Evolutionary conservation across 2,888 invertebrate genomes (phyloP), one percentile per base, ranked within the genome.

Genomic region (Agrilus cyanescens): DNA sequence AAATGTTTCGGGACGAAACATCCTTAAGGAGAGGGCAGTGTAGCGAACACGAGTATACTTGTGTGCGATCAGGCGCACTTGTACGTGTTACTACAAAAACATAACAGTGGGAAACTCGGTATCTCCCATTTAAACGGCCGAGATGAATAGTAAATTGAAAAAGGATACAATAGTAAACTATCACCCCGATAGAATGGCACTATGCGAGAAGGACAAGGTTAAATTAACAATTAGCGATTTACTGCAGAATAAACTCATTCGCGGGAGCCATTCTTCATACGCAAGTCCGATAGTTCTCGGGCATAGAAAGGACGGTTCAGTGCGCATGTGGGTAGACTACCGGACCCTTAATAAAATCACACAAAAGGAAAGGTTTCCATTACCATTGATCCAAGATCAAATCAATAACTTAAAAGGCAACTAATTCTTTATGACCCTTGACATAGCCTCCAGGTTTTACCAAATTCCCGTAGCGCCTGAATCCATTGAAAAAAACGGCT

Each of bases 211-310:
- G 31, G 12, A 8, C 6, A 12, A 44, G 13, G 12, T 53, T 4
- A 4, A 29, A 2, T 25, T 29, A 15, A 50, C 50, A 4, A 13
- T 52, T 12, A 37, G 45, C 15, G 30, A 40, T 2, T 36, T 50
- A 6, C 13, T 51, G 5, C 32, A 44, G n/a, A 46, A 44, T 16
- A 25, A 12, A 12, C 40, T 48, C 5, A 53, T 53, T 25, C 31
- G 48, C 12, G 13, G 15, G 33, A 51, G 49, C 15, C 16, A 33
- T 5, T 53, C 53, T 0, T 44, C 40, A 4, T 50, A 50, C 38
- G 38, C 37, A 10, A 46, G 46, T 12, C 44, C 48, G 3, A 47
- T 48, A 12, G 46, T 53, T 4, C 42, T 51, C 8, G 45, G 45
- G 10, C 44, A 43, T 16, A 50, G 50, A 37, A 33, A 42, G 25